These are phyloP conservation scores for Melanargia galathea DNA, from an alignment of 2,888 invertebrate species.

Conservation along the genomic window DNA sequence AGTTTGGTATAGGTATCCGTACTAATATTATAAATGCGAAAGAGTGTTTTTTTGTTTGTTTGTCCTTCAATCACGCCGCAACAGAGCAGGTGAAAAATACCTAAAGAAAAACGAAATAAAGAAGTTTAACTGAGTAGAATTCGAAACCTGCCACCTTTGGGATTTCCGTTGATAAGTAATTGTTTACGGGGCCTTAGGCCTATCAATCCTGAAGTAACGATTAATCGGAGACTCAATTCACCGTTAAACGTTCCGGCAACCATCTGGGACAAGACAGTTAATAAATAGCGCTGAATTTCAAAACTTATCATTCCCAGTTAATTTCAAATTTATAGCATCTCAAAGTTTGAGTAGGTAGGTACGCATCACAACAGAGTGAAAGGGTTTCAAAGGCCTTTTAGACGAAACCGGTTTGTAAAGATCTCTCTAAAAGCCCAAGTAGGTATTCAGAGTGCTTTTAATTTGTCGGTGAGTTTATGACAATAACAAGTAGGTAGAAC, in stretches of 20 bases:
- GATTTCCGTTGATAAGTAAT: background rate
- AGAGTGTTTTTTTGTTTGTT: too few species aligned
- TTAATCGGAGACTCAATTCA: background rate
- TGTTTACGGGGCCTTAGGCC: background rate
- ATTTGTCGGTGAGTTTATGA: constrained; percentile 2
- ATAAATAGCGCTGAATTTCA: background rate
- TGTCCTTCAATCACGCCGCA: too few species aligned
- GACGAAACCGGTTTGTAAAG: constrained; percentile 11
- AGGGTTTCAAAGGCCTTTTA: background rate
- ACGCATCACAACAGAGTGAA: background rate
- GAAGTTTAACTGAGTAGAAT: too few species aligned
- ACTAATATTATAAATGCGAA: too few species aligned
- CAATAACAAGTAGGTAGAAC: background rate
- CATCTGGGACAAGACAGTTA: constrained; percentile 2
- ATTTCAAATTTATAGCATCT: background rate
- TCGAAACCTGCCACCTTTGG: background rate
- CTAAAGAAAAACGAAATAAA: too few species aligned
- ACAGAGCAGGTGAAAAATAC: too few species aligned
- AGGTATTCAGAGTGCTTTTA: constrained; percentile 12
- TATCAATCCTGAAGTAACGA: background rate
- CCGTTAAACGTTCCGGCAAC: background rate
- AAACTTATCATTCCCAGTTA: constrained; percentile 2
- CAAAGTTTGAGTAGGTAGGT: constrained; percentile 2
- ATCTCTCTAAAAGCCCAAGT: constrained; percentile 6
- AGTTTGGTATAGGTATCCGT: too few species aligned